Evolutionary conservation across 1,140 invertebrate genomes (phyloP).

Genomic region (Eupristina koningsbergeri): DNA sequence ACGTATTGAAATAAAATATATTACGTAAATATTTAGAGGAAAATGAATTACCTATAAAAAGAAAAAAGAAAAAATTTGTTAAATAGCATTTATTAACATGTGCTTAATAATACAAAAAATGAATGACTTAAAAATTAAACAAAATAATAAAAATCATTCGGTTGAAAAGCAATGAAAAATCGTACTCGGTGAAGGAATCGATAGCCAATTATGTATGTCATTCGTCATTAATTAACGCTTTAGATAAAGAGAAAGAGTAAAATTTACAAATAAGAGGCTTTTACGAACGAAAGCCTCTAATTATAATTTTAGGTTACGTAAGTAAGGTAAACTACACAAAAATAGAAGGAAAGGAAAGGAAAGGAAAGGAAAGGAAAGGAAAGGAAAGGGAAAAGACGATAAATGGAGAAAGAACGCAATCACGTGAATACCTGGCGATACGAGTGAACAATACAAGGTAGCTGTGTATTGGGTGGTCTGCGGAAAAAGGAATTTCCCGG

Average conservation of each 20-base stretch:
- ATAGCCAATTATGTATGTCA: not conserved
- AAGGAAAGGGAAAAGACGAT: too few species aligned
- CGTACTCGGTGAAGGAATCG: not conserved
- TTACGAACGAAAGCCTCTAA: constrained; percentile 36
- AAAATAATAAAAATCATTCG: not conserved
- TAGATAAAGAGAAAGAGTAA: not conserved
- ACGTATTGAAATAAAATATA: not conserved
- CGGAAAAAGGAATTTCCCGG: too few species aligned
- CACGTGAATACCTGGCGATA: not conserved
- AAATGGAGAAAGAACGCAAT: constrained; percentile 34
- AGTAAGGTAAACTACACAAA: constrained; percentile 12
- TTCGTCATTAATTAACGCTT: not conserved
- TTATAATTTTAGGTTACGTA: constrained; percentile 49
- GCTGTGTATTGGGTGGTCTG: not conserved
- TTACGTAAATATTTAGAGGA: not conserved
- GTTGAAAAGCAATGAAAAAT: not conserved
- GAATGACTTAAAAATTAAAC: not conserved
- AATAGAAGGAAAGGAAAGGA: too few species aligned
- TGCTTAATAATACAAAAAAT: constrained; percentile 9
- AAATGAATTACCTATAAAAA: not conserved
- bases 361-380: too few species aligned
- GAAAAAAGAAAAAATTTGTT: too few species aligned
- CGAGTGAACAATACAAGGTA: constrained; percentile 12
- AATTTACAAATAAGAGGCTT: not conserved
- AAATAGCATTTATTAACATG: constrained; percentile 18